Conservation (phyloP, 2,113 vertebrate genomes). For the Baryphthengus martii region DNA sequence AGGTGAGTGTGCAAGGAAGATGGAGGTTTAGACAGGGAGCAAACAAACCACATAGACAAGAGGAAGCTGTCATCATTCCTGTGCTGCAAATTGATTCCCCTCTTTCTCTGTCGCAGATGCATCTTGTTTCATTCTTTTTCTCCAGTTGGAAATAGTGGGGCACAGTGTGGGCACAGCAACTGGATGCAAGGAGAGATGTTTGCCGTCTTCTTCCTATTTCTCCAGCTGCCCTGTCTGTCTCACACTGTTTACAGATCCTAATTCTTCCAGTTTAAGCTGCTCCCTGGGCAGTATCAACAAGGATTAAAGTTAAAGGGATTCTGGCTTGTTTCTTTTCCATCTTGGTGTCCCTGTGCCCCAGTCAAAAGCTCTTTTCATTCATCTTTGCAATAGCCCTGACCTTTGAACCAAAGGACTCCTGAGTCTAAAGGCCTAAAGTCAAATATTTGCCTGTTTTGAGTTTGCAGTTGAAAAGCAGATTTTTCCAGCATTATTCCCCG, state of each 20-base stretch:
- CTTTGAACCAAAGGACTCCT: background rate
- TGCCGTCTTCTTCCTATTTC: background rate
- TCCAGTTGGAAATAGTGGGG: background rate
- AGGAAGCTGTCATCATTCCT: background rate
- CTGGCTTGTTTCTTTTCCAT: background rate
- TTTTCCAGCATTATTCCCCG: background rate
- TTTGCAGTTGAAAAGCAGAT: conserved; percentile 3
- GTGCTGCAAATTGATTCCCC: background rate
- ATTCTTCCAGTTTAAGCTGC: background rate
- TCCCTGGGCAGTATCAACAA: background rate
- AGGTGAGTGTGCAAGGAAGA: background rate
- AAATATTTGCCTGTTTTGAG: conserved; percentile 16
- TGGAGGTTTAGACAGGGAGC: background rate
- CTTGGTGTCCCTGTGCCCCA: background rate
- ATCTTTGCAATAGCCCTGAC: background rate
- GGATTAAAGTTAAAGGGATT: conserved; percentile 9
- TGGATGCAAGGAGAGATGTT: background rate
- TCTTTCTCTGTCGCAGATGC: background rate
- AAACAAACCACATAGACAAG: background rate
- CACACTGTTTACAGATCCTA: background rate
- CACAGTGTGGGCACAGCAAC: background rate
- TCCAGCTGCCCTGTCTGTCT: background rate
- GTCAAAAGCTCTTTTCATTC: background rate
- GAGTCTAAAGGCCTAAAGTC: background rate
- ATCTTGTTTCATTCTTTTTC: background rate